Percentiles rank a stretch among this genome's conserved stretches.
Evolutionary conservation across 2,888 invertebrate species (phyloP).

Genomic region (Standfussiana lucernea): DNA sequence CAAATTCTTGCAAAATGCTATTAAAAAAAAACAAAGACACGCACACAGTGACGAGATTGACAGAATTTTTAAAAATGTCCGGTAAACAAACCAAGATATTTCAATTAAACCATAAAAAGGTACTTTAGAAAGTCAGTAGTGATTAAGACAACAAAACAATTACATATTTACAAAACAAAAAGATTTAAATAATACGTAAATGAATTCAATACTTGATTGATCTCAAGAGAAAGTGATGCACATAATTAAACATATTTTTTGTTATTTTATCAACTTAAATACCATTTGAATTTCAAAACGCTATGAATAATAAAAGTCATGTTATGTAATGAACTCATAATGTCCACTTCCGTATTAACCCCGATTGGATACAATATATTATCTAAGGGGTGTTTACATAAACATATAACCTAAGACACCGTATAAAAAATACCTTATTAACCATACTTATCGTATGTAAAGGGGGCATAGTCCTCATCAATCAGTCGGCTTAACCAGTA

Average conservation of each 20-base stretch:
- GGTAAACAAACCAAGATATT: slow-evolving; percentile 1
- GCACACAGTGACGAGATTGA: background rate
- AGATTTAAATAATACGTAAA: slow-evolving; percentile 1
- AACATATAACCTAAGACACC: slow-evolving; percentile 19
- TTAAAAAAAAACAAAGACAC: background rate
- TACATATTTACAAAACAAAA: slow-evolving; percentile 7
- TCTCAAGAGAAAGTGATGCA: slow-evolving; percentile 26
- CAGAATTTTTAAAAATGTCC: background rate
- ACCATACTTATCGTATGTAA: slow-evolving; percentile 34
- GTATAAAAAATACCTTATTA: slow-evolving; percentile 26
- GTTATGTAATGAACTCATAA: slow-evolving; percentile 48
- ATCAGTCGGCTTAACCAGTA: slow-evolving; percentile 1
- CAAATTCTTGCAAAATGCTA: background rate
- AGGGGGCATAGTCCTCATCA: slow-evolving; percentile 35
- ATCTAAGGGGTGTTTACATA: slow-evolving; percentile 47
- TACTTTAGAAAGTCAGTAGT: slow-evolving; percentile 19
- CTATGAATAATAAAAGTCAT: background rate
- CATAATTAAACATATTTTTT: slow-evolving; percentile 16
- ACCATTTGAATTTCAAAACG: slow-evolving; percentile 28
- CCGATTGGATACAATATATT: slow-evolving; percentile 32
- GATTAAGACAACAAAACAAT: slow-evolving; percentile 5
- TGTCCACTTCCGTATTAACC: slow-evolving; percentile 45
- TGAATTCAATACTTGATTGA: background rate
- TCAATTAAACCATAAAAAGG: slow-evolving; percentile 9
- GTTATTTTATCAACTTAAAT: background rate